Percentiles rank a stretch among this genome's conserved stretches.
These are phyloP conservation scores for Haliaeetus leucogaster DNA, from an alignment of 2,113 vertebrate genomes.

Conservation along the genomic window DNA sequence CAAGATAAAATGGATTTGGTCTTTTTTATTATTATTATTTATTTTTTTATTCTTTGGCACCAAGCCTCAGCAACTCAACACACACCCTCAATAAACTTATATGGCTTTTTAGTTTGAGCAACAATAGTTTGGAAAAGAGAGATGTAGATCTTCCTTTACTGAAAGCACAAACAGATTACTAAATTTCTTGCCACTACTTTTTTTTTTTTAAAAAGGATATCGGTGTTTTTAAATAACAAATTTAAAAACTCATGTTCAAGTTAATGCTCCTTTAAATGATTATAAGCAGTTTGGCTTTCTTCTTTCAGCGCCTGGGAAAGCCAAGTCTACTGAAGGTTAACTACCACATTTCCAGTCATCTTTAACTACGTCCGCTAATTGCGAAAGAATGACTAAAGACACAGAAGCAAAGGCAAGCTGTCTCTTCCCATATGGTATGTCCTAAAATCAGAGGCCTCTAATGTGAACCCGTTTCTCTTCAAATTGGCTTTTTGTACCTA, in stretches of 20 bases:
- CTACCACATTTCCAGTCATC: neutral
- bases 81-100: neutral
- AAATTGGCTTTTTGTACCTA: neutral
- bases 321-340: neutral
- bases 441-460: neutral
- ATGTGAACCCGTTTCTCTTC: accelerated
- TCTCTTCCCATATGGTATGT: neutral
- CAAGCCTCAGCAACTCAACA: neutral
- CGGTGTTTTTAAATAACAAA: neutral
- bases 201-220: neutral
- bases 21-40: neutral
- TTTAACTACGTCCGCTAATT: neutral
- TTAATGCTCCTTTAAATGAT: neutral
- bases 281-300: neutral
- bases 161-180: neutral
- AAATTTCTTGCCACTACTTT: neutral
- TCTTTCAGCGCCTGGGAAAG: neutral
- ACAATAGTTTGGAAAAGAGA: neutral
- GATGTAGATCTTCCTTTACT: neutral
- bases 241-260: neutral
- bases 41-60: neutral
- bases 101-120: neutral
- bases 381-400: neutral
- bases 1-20: neutral
- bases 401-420: neutral